A percentile compares a stretch with the other conserved stretches of the same genome.
phyloP scores from a whole-genome alignment of 2,888 invertebrate species.

The Caenorhabditis sp. region DNA sequence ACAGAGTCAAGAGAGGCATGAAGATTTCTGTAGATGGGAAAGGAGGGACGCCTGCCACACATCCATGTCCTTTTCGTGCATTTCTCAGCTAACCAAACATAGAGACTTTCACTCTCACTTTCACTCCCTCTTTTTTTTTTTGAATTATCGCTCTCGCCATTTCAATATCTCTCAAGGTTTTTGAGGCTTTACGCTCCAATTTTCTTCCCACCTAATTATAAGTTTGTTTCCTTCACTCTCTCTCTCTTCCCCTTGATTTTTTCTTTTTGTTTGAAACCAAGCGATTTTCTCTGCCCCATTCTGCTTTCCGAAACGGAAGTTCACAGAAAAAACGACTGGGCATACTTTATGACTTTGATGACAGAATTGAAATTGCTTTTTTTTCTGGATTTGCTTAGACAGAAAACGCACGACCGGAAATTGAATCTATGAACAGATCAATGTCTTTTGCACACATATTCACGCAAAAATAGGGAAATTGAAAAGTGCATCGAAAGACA shows the following conservation, averaged over 20 bases:
- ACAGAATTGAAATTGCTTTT: not conserved
- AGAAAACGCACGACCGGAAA: not conserved
- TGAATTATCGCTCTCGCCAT: conserved; percentile 18
- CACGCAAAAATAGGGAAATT: no score
- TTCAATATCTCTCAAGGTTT: not conserved
- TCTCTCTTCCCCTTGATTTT: no score
- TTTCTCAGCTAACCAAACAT: conserved; percentile 45
- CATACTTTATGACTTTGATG: no score
- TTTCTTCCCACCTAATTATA: not conserved
- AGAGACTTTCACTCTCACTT: conserved; percentile 8
- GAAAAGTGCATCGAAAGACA: conserved; percentile 17
- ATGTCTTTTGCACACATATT: no score
- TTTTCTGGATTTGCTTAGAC: no score
- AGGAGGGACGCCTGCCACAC: conserved; percentile 1
- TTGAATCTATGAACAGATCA: not conserved
- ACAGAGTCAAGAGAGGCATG: conserved; percentile 10
- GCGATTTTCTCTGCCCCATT: not conserved
- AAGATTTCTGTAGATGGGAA: conserved; percentile 32
- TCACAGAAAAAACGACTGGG: conserved; percentile 1
- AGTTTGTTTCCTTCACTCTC: not conserved
- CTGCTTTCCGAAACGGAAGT: not conserved
- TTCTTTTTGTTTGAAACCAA: not conserved
- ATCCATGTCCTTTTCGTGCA: conserved; percentile 23
- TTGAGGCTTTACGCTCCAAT: not conserved
- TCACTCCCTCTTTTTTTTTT: not conserved